Conservation (phyloP, 2,113 vertebrate genomes). For the Pomatorhinus ruficollis region DNA sequence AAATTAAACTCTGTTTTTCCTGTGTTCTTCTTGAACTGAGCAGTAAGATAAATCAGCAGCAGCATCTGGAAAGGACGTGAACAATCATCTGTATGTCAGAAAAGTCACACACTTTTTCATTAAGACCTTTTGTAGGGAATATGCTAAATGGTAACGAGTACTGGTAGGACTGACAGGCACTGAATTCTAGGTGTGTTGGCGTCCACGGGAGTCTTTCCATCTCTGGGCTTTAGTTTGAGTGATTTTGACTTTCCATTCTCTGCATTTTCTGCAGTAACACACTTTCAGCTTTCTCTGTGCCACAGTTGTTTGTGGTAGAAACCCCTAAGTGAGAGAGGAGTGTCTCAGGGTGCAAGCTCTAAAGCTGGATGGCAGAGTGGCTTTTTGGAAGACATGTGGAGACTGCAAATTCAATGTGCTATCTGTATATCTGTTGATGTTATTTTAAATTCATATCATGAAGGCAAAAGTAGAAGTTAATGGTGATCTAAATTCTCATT, state of each 20-base stretch:
- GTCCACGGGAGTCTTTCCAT: not conserved
- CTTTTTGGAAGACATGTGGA: not conserved
- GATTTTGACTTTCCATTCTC: not conserved
- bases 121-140: not conserved
- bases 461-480: not conserved
- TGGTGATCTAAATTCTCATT: not conserved
- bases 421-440: not conserved
- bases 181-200: not conserved
- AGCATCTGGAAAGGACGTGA: fast-evolving
- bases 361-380: not conserved
- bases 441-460: not conserved
- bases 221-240: not conserved
- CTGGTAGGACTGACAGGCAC: not conserved
- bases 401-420: not conserved
- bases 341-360: not conserved
- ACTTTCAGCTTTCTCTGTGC: not conserved
- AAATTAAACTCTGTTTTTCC: not conserved
- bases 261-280: not conserved
- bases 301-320: not conserved
- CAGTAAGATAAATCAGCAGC: not conserved
- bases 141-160: not conserved
- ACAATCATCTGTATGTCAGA: not conserved
- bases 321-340: not conserved
- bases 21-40: not conserved
- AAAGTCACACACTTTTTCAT: not conserved